Conservation (phyloP, 2,797 vertebrate species). For the Sparidentex hasta region DNA sequence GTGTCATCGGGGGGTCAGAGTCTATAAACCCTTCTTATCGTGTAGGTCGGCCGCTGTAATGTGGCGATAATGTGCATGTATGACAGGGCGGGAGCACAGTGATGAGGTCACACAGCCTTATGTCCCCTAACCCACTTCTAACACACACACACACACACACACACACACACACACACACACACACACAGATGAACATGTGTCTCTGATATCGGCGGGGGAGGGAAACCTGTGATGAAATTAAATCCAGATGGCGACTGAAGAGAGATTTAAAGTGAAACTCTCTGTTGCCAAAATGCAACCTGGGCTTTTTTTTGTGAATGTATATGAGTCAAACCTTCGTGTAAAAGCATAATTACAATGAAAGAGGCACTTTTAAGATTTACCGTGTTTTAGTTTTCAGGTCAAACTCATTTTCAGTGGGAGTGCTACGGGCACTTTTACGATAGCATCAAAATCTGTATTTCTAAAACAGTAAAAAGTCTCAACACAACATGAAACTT, state of each 20-base stretch:
- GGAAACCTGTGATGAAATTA: constrained; percentile 13
- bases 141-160: constrained; percentile 15
- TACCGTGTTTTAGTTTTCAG: too few species aligned
- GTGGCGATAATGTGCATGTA: constrained; percentile 16
- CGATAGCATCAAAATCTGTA: too few species aligned
- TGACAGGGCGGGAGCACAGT: constrained; percentile 7
- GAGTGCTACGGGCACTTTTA: too few species aligned
- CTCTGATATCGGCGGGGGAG: neutral
- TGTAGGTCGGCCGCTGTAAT: neutral
- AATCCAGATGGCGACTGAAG: constrained; percentile 19
- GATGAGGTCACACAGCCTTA: constrained; percentile 31
- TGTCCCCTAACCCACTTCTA: constrained; percentile 46
- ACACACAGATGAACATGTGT: constrained; percentile 25
- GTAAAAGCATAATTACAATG: too few species aligned
- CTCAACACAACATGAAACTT: too few species aligned
- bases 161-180: constrained; percentile 17
- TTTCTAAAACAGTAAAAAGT: too few species aligned
- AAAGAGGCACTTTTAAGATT: too few species aligned
- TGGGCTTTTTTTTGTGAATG: too few species aligned
- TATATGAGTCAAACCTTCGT: too few species aligned
- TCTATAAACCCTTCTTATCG: neutral
- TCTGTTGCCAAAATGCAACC: too few species aligned
- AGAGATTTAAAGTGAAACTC: neutral
- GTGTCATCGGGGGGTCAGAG: neutral
- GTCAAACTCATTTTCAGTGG: too few species aligned